phyloP scores from a whole-genome alignment of 2,113 vertebrate genomes.

The Haplochromis vanheusdeni region DNA sequence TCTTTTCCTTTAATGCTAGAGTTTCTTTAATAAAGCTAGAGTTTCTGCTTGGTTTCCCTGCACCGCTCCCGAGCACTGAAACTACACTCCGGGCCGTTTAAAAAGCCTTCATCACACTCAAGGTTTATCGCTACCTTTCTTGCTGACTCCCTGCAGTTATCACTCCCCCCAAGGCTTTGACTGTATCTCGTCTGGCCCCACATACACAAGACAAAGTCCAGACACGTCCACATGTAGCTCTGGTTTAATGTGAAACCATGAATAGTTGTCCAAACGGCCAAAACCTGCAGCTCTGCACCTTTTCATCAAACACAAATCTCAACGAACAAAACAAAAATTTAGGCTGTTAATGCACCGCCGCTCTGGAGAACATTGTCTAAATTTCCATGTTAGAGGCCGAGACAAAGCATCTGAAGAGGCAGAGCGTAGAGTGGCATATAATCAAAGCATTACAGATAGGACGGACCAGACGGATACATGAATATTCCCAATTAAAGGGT shows the following conservation, averaged over 20 bases:
- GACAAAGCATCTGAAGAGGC: background rate
- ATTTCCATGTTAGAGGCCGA: background rate
- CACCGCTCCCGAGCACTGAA: background rate
- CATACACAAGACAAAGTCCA: background rate
- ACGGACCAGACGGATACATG: background rate
- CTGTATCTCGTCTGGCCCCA: background rate
- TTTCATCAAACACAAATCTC: background rate
- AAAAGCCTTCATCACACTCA: background rate
- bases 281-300: background rate
- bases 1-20: background rate
- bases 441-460: constrained; percentile 1
- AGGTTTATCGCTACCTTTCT: background rate
- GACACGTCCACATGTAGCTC: background rate
- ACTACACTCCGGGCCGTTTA: background rate
- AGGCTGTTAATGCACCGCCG: background rate
- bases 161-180: background rate
- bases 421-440: background rate
- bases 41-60: background rate
- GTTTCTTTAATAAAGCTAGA: background rate
- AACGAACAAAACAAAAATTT: background rate
- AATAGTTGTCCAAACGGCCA: background rate
- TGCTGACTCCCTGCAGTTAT: background rate
- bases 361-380: background rate
- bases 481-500: background rate
- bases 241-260: background rate